A percentile compares a stretch with the other conserved stretches of the same genome.
Conservation (phyloP, 2,113 vertebrate genomes). For the Forbesichthys agassizii region DNA sequence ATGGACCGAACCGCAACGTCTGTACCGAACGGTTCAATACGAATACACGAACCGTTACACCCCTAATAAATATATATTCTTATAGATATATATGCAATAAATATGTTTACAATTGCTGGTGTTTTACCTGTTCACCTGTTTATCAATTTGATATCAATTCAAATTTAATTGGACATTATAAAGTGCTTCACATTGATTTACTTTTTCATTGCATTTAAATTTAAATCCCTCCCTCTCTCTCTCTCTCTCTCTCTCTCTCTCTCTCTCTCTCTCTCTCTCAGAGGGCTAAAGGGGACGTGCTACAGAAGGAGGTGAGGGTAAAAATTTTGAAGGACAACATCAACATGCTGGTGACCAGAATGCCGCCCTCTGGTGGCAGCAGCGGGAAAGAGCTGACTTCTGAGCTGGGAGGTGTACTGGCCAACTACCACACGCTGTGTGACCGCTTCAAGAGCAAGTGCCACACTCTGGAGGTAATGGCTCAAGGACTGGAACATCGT, state of each 20-base stretch:
- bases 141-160: no score
- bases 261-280: slow-evolving; percentile 45
- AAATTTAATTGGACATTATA: no score
- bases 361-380: slow-evolving; percentile 73
- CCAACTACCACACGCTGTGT: slow-evolving; percentile 93
- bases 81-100: no score
- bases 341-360: slow-evolving; percentile 82
- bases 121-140: no score
- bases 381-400: slow-evolving; percentile 82
- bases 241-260: background rate
- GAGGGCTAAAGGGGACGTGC: slow-evolving; percentile 96
- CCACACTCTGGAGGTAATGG: slow-evolving; percentile 90
- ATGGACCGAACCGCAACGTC: no score
- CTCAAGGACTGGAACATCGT: no score
- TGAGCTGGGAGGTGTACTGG: slow-evolving; percentile 83
- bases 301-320: slow-evolving; percentile 97
- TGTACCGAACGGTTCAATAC: no score
- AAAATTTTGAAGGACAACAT: slow-evolving; percentile 98
- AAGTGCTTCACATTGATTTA: no score
- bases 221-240: background rate
- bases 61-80: no score
- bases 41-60: no score
- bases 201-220: background rate
- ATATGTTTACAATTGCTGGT: no score
- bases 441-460: slow-evolving; percentile 95